phyloP scores from a whole-genome alignment of 1,140 invertebrate genomes.

The Pseudomyrmex flavicornis region DNA sequence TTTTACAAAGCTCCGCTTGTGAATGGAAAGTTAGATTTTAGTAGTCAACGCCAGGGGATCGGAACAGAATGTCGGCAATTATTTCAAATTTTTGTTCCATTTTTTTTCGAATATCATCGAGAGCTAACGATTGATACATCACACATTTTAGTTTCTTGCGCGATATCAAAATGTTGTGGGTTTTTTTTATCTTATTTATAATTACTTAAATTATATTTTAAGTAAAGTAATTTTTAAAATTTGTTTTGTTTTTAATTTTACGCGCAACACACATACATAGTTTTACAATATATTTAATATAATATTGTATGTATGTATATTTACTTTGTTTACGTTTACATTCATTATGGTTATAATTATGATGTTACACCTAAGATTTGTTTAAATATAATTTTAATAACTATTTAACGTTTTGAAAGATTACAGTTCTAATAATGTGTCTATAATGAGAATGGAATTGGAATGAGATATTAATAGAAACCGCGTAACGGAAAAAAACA shows the following conservation, averaged over 20 bases:
- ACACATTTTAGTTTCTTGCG: neutral
- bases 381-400: constrained; percentile 8
- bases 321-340: neutral
- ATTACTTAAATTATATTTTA: neutral
- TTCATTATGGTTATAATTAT: neutral
- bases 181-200: neutral
- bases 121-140: neutral
- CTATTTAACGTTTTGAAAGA: constrained; percentile 15
- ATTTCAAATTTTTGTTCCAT: neutral
- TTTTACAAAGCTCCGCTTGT: neutral
- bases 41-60: neutral
- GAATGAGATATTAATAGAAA: constrained; percentile 22
- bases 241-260: constrained; percentile 1
- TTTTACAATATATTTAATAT: neutral
- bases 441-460: neutral
- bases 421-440: neutral
- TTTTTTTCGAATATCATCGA: constrained; percentile 23
- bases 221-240: neutral
- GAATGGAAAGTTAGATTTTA: constrained; percentile 9
- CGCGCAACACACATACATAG: neutral
- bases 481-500: neutral
- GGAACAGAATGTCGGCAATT: neutral
- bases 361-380: neutral
- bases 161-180: neutral
- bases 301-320: neutral